phyloP scores from a whole-genome alignment of 2,113 vertebrate genomes.

The Accipiter virgatus region DNA sequence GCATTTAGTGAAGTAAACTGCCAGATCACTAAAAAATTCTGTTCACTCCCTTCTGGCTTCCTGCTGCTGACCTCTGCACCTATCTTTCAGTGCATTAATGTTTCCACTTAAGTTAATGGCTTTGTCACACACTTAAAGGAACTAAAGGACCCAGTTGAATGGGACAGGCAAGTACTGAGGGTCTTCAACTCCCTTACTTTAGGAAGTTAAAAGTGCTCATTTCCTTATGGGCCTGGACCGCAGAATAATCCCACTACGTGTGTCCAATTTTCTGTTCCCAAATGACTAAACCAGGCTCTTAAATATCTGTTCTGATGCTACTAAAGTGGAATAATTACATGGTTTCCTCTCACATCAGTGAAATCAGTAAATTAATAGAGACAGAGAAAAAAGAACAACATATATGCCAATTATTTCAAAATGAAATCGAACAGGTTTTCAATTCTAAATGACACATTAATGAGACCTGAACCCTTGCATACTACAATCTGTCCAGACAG shows the following conservation, averaged over 20 bases:
- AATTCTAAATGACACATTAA: not conserved
- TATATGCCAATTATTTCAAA: not conserved
- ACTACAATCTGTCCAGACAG: not conserved
- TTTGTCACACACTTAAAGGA: not conserved
- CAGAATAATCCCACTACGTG: not conserved
- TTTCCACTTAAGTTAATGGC: not conserved
- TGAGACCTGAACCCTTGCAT: not conserved
- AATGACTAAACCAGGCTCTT: not conserved
- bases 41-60: not conserved
- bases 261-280: not conserved
- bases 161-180: not conserved
- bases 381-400: not conserved
- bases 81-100: not conserved
- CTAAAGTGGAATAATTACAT: not conserved
- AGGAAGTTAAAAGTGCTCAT: not conserved
- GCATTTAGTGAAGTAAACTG: not conserved
- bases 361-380: not conserved
- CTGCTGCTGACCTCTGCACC: constrained; percentile 7
- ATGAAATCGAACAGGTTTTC: not conserved
- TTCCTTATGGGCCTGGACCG: not conserved
- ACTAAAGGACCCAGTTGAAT: not conserved
- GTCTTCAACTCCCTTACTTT: not conserved
- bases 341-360: not conserved
- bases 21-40: not conserved
- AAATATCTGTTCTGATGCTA: not conserved